Base-by-base conservation (phyloP, 2,888 invertebrate species). In the Lepidochrysops patricia region DNA sequence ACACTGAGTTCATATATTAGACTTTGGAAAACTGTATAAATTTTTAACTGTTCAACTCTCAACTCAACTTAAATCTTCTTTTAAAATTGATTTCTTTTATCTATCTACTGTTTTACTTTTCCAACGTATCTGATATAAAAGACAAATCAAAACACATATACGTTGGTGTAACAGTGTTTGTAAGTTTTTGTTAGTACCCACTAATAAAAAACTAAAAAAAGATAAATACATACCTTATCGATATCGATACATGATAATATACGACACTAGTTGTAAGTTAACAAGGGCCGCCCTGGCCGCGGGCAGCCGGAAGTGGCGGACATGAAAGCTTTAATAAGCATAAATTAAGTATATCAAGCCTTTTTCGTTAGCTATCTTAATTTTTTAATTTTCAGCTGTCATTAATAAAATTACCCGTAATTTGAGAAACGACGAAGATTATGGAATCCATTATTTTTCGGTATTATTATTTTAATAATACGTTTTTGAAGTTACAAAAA, bases 271-370 rank as follows among this genome's bases (percentile, higher is more conserved):
- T 54, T 32, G 19, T 12, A 54, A 19, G 54, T 54, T 27, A 52
- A 13, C 13, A 26, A 23, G 26, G 50, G 26, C 50, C 29, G 15
- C 27, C 19, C 15, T 15, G 15, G 9, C 54, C 29, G 29, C 19
- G 32, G 54, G 29, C 54, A 32, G 27, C 32, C 54, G 54, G 54
- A 54, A 54, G 54, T 54, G 12, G 4, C 19, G 54, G 54, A 54
- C 52, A 3, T 13, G 27, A 43, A 43, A 52, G 52, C 27, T 52
- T 15, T 52, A 52, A 52, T 52, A 15, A 52, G 52, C 52, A 27
- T 26, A 25, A 7, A 26, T 50, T 26, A 50, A 25, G 26, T 52
- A 27, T 15, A 52, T 13, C 7, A 27, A 15, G 15, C 13, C 13
- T 27, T 27, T 26, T 52, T n/a, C 3, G 13, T n/a, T 27, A 5